Base-by-base conservation (phyloP, 2,113 vertebrate genomes). In the Silurus glanis region DNA sequence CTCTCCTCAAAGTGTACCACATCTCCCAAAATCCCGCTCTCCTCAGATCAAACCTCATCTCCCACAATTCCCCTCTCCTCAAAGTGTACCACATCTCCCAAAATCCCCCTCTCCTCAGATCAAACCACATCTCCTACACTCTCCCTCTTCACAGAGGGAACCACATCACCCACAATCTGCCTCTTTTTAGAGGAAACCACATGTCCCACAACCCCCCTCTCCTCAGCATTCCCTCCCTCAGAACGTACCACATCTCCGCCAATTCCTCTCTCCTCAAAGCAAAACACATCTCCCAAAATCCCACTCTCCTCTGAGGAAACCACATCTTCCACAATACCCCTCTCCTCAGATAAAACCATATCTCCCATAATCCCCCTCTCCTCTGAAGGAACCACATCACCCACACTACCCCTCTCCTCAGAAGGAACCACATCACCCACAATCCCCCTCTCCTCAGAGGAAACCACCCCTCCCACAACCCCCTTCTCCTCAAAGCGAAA, bases 231-330 rank as follows among this genome's bases (percentile, higher is more conserved):
- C 66, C 28, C 59, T 53, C 51, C 49, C n/a, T 45, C 87, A 53
- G 28, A n/a, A 8, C 17, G 9, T 6, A 56, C 87, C 78, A 58
- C 21, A 23, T 78, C 56, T 62, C 59, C 49, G 47, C 19, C 79
- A 28, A 72, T 37, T 66, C 85, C 94, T 82, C 90, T 88, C 87
- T 0, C 88, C 87, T 84, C 74, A 83, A 25, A 61, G 6, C 53
- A 5, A 37, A 61, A 13, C n/a, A 10, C 55, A 56, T 53, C 55
- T 0, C 0, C 23, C 23, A 56, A 62, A 66, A 25, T 66, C 17
- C 59, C 64, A 2, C 82, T 47, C 28, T 28, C 45, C 1, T 17
- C 66, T 66, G 0, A 5, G 14, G 53, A 23, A 56, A 28, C 72
- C n/a, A 83, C 19, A 10, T 83, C 71, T 82, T 2, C 37, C 37